Percentiles rank a stretch among this genome's conserved stretches.
These are phyloP conservation scores for Calcarius lapponicus DNA, from an alignment of 2,797 vertebrate genomes.

Conservation along the genomic window DNA sequence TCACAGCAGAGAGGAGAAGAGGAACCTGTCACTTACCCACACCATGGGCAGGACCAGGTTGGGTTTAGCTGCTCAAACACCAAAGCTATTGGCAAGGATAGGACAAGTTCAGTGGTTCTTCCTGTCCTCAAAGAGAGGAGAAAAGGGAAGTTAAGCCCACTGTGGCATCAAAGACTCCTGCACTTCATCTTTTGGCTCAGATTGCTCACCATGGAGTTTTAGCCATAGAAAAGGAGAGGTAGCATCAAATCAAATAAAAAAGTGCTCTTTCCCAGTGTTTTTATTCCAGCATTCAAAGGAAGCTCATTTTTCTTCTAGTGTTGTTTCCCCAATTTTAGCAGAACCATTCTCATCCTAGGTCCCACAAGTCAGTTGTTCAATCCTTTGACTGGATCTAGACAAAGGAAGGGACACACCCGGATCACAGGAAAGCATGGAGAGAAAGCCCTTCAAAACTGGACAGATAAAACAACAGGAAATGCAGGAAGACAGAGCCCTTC, in stretches of 20 bases:
- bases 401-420: neutral
- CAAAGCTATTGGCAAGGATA: neutral
- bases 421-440: neutral
- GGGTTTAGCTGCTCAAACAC: neutral
- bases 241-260: neutral
- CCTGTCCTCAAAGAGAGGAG: neutral
- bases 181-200: neutral
- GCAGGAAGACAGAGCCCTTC: neutral
- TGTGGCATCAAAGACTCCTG: neutral
- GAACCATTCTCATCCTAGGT: neutral
- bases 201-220: neutral
- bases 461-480: neutral
- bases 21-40: neutral
- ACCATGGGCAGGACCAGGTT: neutral
- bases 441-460: neutral
- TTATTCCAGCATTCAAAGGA: neutral
- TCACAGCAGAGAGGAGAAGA: neutral
- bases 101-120: neutral
- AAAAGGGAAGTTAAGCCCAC: neutral
- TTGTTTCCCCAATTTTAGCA: neutral
- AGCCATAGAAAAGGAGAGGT: neutral
- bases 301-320: neutral
- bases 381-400: neutral
- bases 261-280: neutral
- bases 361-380: neutral